phyloP scores from a whole-genome alignment of 2,797 vertebrate genomes.

The Helostoma temminkii region DNA sequence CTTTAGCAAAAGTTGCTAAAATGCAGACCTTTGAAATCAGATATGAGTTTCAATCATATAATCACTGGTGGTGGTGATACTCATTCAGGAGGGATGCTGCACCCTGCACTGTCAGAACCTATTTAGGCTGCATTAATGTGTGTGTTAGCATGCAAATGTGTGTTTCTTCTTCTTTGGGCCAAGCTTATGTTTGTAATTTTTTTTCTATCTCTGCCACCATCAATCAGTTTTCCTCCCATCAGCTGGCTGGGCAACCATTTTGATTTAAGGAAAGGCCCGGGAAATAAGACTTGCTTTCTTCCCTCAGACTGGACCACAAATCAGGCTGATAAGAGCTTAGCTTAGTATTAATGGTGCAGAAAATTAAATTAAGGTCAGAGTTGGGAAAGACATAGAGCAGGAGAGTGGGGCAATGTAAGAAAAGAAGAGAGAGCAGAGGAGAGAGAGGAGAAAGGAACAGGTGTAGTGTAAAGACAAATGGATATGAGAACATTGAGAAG shows the following conservation, averaged over 20 bases:
- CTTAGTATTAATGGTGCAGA: conserved; percentile 67
- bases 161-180: conserved; percentile 31
- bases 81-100: conserved; percentile 34
- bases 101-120: conserved; percentile 48
- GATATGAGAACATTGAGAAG: not conserved
- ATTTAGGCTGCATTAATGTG: conserved; percentile 13
- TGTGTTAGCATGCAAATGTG: conserved; percentile 5
- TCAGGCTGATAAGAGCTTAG: conserved; percentile 50
- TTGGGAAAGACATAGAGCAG: conserved; percentile 39
- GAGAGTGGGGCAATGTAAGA: not conserved
- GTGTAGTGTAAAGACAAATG: not conserved
- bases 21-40: not conserved
- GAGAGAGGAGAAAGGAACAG: not conserved
- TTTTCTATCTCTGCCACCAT: conserved; percentile 45
- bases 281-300: conserved; percentile 30
- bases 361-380: conserved; percentile 67
- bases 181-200: conserved; percentile 39
- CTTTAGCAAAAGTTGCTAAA: not conserved
- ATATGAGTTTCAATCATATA: not conserved
- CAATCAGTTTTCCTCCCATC: conserved; percentile 43
- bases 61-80: not conserved
- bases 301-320: conserved; percentile 47
- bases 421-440: not conserved
- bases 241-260: conserved; percentile 40
- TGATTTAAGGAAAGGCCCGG: conserved; percentile 52